A percentile compares a stretch with the other conserved stretches of the same genome.
These are phyloP conservation scores for Megalurothrips usitatus DNA, from an alignment of 2,888 invertebrate species.

Conservation along the genomic window DNA sequence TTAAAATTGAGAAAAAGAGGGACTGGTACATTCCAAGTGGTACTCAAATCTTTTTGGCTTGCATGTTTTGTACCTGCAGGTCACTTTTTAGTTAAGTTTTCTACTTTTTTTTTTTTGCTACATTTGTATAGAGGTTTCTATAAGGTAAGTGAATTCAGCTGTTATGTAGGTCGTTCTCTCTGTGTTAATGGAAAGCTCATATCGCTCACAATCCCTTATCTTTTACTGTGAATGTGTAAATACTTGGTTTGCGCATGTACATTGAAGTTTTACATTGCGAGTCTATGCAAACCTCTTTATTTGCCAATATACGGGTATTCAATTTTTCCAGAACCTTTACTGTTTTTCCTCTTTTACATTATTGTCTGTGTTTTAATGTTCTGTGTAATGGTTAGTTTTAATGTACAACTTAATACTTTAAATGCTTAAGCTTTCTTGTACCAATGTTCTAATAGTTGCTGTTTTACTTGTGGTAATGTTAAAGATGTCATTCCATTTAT, in stretches of 20 bases:
- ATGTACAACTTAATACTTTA: background rate
- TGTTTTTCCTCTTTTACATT: background rate
- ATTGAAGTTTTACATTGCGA: background rate
- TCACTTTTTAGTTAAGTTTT: background rate
- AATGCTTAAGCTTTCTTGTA: background rate
- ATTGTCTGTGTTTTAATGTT: background rate
- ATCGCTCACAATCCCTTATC: background rate
- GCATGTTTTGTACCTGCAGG: background rate
- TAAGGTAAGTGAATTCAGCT: background rate
- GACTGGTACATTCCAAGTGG: background rate
- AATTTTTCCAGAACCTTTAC: background rate
- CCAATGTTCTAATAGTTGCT: background rate
- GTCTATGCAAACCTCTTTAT: background rate
- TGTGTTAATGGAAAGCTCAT: background rate
- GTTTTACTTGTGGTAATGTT: background rate
- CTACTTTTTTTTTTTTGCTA: background rate
- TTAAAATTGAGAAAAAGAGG: background rate
- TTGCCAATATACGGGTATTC: background rate
- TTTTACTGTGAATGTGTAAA: background rate
- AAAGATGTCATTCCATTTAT: background rate
- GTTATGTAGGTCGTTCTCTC: background rate
- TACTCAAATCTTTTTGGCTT: background rate
- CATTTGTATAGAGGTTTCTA: background rate
- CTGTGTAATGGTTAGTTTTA: background rate
- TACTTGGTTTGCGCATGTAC: background rate